Evolutionary conservation across 2,888 invertebrate species (phyloP).

Genomic region (Scaptomyza parva): DNA sequence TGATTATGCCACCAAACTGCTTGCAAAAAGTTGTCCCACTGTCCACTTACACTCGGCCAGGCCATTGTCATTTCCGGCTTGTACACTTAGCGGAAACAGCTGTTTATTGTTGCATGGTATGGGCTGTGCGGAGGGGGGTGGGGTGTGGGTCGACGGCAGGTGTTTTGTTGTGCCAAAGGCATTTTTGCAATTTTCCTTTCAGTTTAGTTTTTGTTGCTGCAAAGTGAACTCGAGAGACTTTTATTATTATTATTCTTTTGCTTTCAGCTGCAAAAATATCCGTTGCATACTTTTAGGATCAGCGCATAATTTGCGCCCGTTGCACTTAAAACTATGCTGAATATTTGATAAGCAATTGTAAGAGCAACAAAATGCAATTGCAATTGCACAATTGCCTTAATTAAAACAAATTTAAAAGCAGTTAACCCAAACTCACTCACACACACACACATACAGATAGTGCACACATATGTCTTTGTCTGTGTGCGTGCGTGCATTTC

Average conservation of each 20-base stretch:
- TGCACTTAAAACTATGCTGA: constrained; percentile 75
- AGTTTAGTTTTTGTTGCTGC: constrained; percentile 34
- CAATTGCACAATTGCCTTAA: constrained; percentile 48
- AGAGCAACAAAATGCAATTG: constrained; percentile 60
- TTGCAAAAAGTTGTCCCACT: constrained; percentile 16
- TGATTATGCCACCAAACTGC: constrained; percentile 38
- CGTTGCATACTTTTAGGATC: constrained; percentile 72
- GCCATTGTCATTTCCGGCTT: constrained; percentile 71
- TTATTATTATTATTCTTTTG: constrained; percentile 16
- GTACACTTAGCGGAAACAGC: constrained; percentile 79
- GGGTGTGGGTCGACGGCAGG: neutral
- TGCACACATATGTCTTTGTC: neutral
- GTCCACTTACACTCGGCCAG: constrained; percentile 18
- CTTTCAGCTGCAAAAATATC: constrained; percentile 12
- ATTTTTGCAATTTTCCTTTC: constrained; percentile 64
- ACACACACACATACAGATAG: neutral
- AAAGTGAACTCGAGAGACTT: constrained; percentile 48
- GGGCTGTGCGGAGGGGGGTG: no score
- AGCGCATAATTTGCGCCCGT: constrained; percentile 52
- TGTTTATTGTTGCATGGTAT: constrained; percentile 68
- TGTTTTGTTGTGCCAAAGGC: constrained; percentile 35
- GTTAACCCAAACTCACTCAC: constrained; percentile 58
- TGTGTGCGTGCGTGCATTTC: constrained; percentile 56
- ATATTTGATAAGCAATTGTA: constrained; percentile 63
- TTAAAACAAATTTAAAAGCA: constrained; percentile 80